Evolutionary conservation across 2,888 invertebrate species (phyloP).

Genomic region (Dioctria linearis): DNA sequence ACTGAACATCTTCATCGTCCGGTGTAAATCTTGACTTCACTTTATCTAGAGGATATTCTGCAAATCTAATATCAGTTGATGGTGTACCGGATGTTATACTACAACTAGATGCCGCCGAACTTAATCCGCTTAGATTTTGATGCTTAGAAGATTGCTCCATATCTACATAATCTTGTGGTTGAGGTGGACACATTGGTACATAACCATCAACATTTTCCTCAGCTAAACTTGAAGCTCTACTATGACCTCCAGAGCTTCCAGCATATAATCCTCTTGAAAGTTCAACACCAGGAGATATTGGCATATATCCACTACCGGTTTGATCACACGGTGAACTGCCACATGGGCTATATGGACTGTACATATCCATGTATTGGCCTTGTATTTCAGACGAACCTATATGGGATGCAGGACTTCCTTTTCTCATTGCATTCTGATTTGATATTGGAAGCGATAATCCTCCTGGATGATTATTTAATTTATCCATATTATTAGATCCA

Average conservation of each 20-base stretch:
- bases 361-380: conserved; percentile 71
- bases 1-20: conserved; percentile 74
- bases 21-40: conserved; percentile 81
- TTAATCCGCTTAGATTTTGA: conserved; percentile 66
- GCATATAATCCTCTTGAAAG: conserved; percentile 62
- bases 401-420: conserved; percentile 59
- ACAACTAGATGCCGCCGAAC: conserved; percentile 79
- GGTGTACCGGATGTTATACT: conserved; percentile 86
- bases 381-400: conserved; percentile 59
- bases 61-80: conserved; percentile 83
- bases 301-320: conserved; percentile 72
- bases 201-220: conserved; percentile 75
- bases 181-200: conserved; percentile 78
- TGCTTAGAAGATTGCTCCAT: conserved; percentile 72
- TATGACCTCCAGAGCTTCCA: conserved; percentile 73
- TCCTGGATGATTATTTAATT: conserved; percentile 57
- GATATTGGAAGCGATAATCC: conserved; percentile 53
- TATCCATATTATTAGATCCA: conserved; percentile 53
- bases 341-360: conserved; percentile 73
- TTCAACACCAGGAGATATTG: conserved; percentile 72
- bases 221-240: conserved; percentile 76
- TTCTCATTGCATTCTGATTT: conserved; percentile 54
- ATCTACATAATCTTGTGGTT: conserved; percentile 74
- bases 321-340: conserved; percentile 72
- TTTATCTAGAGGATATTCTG: conserved; percentile 86